Evolutionary conservation across 2,113 vertebrate species (phyloP), one percentile per base, ranked within the genome.

Genomic region (Aptenodytes patagonicus): DNA sequence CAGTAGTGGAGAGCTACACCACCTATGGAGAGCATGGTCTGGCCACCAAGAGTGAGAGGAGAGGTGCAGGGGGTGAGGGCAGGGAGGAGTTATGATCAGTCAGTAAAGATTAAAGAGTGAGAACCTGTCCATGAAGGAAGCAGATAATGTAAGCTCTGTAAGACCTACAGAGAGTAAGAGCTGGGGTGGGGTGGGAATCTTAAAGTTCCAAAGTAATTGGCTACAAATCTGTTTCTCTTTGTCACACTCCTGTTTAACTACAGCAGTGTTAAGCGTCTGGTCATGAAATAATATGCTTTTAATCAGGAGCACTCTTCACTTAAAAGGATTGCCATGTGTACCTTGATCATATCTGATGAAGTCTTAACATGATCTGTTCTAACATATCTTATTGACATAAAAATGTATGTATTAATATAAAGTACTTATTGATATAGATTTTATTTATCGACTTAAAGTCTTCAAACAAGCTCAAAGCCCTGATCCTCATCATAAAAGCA

Each of bases 41-140:
- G 65, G 31, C 21, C 40, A 82, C 14, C 19, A 69, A 16, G 31
- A 54, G 16, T 20, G 9, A 58, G 6, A 46, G 10, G 5, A 61
- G 15, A 66, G 0, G 0, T 38, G 4, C 26, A 34, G 10, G 8
- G 4, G 3, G 1, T 2, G 2, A 66, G 13, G n/a, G 8, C 7
- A 79, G 32, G 21, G 31, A 31, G 7, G 17, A 51, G 6, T 75
- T 61, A 54, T 22, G 17, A 31, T 49, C 17, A 44, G 18, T 76
- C 40, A 64, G 34, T 31, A 61, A 13, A 79, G 8, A 52, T 11
- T 29, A 34, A 66, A 61, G 11, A 21, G 51, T 34, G 16, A 80
- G 11, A 73, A 46, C 4, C 9, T 52, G 51, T 9, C 20, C 20
- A 32, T 29, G 29, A 68, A 76, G 29, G 24, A 78, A 76, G 26